A percentile compares a stretch with the other conserved stretches of the same genome.
Conservation (phyloP, 1,140 invertebrate genomes). For the Littorina saxatilis region DNA sequence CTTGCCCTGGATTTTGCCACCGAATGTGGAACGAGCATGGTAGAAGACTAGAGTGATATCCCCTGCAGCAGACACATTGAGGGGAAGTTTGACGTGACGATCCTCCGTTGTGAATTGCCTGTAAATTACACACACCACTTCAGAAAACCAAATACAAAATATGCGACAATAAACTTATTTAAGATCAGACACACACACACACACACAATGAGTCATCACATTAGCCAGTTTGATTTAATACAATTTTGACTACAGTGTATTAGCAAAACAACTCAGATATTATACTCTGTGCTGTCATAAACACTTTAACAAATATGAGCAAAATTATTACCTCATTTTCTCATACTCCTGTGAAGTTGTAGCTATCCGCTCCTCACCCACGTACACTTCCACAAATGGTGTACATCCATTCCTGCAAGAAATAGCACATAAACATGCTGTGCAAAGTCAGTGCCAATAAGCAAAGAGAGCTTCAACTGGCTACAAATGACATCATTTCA, state of each 20-base stretch:
- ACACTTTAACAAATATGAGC: too few relatives aligned
- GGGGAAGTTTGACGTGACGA: constrained; percentile 67
- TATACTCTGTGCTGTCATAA: too few relatives aligned
- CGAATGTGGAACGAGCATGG: constrained; percentile 90
- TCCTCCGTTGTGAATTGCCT: constrained; percentile 68
- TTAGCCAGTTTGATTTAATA: too few relatives aligned
- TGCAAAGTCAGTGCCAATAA: too few relatives aligned
- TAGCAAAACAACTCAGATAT: too few relatives aligned
- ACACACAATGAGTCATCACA: too few relatives aligned
- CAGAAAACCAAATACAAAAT: background rate
- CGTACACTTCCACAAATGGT: constrained; percentile 94
- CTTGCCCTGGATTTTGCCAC: constrained; percentile 86
- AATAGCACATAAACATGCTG: background rate
- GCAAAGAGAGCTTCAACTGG: too few relatives aligned
- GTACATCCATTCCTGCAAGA: constrained; percentile 89
- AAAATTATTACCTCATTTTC: constrained; percentile 83
- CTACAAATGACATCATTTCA: too few relatives aligned
- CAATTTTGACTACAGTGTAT: too few relatives aligned
- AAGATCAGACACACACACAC: too few relatives aligned
- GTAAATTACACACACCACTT: constrained; percentile 21
- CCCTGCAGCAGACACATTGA: constrained; percentile 84
- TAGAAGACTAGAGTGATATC: constrained; percentile 89
- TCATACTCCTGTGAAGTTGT: constrained; percentile 93
- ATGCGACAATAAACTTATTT: too few relatives aligned
- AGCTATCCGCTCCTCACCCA: constrained; percentile 89